Evolutionary conservation across 1,140 invertebrate species (phyloP).

Genomic region (Hestina assimilis): DNA sequence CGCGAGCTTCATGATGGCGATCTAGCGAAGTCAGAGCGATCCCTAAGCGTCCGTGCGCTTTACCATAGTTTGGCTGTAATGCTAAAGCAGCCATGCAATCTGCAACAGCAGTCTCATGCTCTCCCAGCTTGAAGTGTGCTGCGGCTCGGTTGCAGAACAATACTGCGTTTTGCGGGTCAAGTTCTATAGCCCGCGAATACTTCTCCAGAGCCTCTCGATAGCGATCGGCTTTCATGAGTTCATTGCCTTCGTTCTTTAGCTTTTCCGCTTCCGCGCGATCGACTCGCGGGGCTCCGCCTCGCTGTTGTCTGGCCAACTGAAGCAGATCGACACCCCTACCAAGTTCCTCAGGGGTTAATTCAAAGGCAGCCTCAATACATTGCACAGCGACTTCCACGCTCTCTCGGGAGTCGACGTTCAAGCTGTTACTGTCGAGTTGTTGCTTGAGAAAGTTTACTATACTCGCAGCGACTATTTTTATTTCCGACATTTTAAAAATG

Average conservation of each 20-base stretch:
- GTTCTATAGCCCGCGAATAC: constrained; percentile 91
- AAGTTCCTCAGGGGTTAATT: constrained; percentile 78
- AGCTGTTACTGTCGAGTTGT: constrained; percentile 57
- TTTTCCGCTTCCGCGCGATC: constrained; percentile 82
- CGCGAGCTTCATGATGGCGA: constrained; percentile 88
- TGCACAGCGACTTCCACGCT: constrained; percentile 90
- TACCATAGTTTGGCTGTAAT: constrained; percentile 94
- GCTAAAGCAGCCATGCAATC: constrained; percentile 93
- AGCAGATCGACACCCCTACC: constrained; percentile 65
- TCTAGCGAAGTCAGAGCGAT: constrained; percentile 92
- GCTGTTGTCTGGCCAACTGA: constrained; percentile 66
- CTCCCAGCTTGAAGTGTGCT: constrained; percentile 91
- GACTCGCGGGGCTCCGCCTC: constrained; percentile 21
- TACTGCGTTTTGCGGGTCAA: constrained; percentile 93
- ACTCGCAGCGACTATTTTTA: constrained; percentile 68
- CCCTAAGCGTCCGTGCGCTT: constrained; percentile 96
- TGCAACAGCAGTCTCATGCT: constrained; percentile 88
- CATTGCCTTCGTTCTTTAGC: constrained; percentile 92
- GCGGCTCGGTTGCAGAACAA: constrained; percentile 97
- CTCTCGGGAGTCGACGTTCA: constrained; percentile 84
- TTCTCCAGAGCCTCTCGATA: constrained; percentile 88
- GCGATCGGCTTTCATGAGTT: constrained; percentile 89
- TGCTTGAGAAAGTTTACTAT: constrained; percentile 71
- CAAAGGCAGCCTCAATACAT: constrained; percentile 91
- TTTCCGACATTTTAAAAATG: constrained; percentile 58